Base-by-base conservation (phyloP, 2,797 vertebrate genomes). In the Macropodus opercularis region DNA sequence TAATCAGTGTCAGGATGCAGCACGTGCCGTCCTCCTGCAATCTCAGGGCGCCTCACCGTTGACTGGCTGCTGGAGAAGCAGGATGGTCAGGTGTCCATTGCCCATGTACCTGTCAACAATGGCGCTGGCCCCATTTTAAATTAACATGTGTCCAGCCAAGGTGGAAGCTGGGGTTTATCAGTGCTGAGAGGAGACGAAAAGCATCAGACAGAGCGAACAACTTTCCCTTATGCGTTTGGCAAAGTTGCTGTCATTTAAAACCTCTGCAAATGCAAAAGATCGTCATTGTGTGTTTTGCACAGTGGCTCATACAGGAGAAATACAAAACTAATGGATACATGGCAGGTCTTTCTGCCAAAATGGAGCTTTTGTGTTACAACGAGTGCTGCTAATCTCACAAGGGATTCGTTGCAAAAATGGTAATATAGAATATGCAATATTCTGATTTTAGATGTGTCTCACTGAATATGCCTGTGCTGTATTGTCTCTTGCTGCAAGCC, bases 1-100 rank as follows among this genome's bases (percentile, higher is more conserved):
- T 89, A 80, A 88, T 88, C 87, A 84, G 61, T 76, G 83, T 70
- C 62, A 8, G 61, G 58, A 79, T 75, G 75, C 5, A 6, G 59
- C 72, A 49, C 60, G 74, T 49, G 19, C 65, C 42, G 18, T 77
- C 75, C 63, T 58, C 63, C 71, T 41, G 63, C 72, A 71, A 67
- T 78, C 72, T 70, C 63, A 5, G 69, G 63, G 75, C 79, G 59
- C 39, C 63, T 72, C 63, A 19, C 39, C 70, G 80, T 80, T 62
- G 79, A 84, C 52, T 39, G 53, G 64, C 59, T 60, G 71, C 40
- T 56, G 59, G 27, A 71, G 57, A 60, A n/a, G 70, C 53, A 23
- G 72, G 57, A 80, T 48, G 61, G 81, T 78, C 81, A 77, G 72
- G 63, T 84, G 72, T 77, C 69, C 54, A 48, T 63, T 49, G 69